phyloP scores from a whole-genome alignment of 2,888 invertebrate genomes.

The Volucella bombylans region DNA sequence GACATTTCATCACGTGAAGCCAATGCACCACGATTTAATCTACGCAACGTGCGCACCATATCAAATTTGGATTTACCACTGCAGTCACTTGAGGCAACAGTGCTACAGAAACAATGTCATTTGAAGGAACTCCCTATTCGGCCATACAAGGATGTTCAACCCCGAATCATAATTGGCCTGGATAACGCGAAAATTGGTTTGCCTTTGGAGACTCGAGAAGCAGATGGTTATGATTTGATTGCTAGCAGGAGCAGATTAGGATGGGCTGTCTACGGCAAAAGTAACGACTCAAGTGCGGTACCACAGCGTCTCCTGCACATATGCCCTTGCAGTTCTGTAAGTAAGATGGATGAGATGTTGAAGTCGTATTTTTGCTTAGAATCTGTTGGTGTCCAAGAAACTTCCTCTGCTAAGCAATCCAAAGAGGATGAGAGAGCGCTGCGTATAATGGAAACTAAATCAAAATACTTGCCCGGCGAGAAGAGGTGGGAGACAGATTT shows the following conservation, averaged over 20 bases:
- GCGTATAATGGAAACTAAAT: constrained; percentile 46
- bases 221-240: constrained; percentile 41
- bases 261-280: constrained; percentile 63
- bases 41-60: constrained; percentile 61
- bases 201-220: constrained; percentile 48
- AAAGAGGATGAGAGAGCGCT: constrained; percentile 56
- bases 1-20: constrained; percentile 38
- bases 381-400: constrained; percentile 43
- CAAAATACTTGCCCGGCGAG: constrained; percentile 39
- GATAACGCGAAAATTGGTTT: constrained; percentile 50
- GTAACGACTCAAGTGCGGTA: too few species aligned
- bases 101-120: constrained; percentile 14
- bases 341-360: constrained; percentile 53
- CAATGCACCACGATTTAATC: constrained; percentile 24
- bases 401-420: constrained; percentile 24
- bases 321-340: constrained; percentile 38
- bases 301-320: constrained; percentile 49
- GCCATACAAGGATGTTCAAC: constrained; percentile 48
- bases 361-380: constrained; percentile 60
- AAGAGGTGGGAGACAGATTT: constrained; percentile 53
- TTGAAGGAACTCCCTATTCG: constrained; percentile 21
- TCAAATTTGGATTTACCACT: constrained; percentile 47
- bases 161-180: constrained; percentile 47
- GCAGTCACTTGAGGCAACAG: constrained; percentile 36
- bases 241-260: constrained; percentile 59